Conservation (phyloP, 2,797 vertebrate species). For the Novumbra hubbsi region DNA sequence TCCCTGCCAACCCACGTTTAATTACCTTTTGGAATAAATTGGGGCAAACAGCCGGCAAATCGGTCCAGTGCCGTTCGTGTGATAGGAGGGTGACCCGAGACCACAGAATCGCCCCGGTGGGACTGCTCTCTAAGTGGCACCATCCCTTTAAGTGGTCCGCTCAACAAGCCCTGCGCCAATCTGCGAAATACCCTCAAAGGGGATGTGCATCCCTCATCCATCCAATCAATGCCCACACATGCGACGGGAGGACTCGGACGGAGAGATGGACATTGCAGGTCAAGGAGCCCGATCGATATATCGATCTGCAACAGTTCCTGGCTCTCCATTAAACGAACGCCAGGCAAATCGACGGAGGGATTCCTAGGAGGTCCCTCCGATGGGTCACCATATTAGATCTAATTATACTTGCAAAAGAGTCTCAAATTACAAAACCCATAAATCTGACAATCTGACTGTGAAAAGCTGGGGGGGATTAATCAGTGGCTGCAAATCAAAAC, state of each 20-base stretch:
- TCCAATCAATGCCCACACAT: constrained; percentile 61
- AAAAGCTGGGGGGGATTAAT: background rate
- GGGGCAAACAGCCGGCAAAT: no score
- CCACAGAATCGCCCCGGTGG: background rate
- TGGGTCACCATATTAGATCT: constrained; percentile 42
- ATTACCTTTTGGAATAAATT: no score
- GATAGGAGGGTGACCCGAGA: background rate
- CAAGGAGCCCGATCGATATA: constrained; percentile 45
- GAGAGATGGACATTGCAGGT: constrained; percentile 38
- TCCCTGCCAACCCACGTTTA: no score
- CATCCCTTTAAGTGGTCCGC: constrained; percentile 34
- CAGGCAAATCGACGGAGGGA: constrained; percentile 51
- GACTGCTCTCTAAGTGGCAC: background rate
- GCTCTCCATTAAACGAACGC: constrained; percentile 39
- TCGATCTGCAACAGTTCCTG: constrained; percentile 42
- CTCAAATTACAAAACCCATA: constrained; percentile 16
- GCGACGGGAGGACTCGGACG: constrained; percentile 6
- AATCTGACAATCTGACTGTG: background rate
- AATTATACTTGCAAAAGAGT: constrained; percentile 53
- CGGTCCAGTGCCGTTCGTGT: background rate
- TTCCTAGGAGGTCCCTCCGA: constrained; percentile 38
- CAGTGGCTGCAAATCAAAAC: background rate
- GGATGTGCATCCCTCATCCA: constrained; percentile 43
- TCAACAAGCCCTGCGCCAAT: constrained; percentile 48
- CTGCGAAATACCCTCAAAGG: constrained; percentile 58